A percentile compares a stretch with the other conserved stretches of the same genome.
Conservation (phyloP, 2,888 invertebrate species). For the Drosophila algonquin region DNA sequence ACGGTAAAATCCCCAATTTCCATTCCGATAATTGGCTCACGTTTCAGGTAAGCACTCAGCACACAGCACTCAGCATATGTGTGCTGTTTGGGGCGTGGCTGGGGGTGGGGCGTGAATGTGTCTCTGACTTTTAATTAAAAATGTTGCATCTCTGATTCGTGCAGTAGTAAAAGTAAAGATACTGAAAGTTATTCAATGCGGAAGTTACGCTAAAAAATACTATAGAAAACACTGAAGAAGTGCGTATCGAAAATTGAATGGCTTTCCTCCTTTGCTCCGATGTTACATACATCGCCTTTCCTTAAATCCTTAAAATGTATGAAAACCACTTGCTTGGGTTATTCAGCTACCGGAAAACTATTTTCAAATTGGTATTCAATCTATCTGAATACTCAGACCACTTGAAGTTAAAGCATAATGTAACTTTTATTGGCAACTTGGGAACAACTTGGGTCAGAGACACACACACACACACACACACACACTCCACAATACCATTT, state of each 20-base stretch:
- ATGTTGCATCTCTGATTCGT: constrained; percentile 56
- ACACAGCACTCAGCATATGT: constrained; percentile 59
- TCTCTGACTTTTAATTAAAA: constrained; percentile 63
- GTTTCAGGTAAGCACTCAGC: constrained; percentile 72
- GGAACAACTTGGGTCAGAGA: too few relatives aligned
- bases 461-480: constrained; percentile 17
- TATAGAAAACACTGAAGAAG: constrained; percentile 6
- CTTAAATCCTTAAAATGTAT: too few relatives aligned
- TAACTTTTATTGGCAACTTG: constrained; percentile 73
- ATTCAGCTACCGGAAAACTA: constrained; percentile 41
- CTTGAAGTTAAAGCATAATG: constrained; percentile 64
- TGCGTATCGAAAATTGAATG: constrained; percentile 4
- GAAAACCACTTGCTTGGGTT: too few relatives aligned
- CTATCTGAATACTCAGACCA: constrained; percentile 42
- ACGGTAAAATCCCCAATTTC: constrained; percentile 27
- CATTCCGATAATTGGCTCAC: constrained; percentile 76
- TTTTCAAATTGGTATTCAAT: constrained; percentile 51
- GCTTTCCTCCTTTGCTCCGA: too few relatives aligned
- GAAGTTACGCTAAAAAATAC: too few relatives aligned
- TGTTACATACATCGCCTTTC: too few relatives aligned
- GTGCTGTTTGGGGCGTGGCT: constrained; percentile 14
- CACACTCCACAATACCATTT: constrained; percentile 24
- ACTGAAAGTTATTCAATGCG: constrained; percentile 34
- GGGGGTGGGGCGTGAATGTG: constrained; percentile 24
- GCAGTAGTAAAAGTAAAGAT: constrained; percentile 58